These are phyloP conservation scores for Jordanella pulchra DNA, from an alignment of 2,797 vertebrate species.

Conservation along the genomic window DNA sequence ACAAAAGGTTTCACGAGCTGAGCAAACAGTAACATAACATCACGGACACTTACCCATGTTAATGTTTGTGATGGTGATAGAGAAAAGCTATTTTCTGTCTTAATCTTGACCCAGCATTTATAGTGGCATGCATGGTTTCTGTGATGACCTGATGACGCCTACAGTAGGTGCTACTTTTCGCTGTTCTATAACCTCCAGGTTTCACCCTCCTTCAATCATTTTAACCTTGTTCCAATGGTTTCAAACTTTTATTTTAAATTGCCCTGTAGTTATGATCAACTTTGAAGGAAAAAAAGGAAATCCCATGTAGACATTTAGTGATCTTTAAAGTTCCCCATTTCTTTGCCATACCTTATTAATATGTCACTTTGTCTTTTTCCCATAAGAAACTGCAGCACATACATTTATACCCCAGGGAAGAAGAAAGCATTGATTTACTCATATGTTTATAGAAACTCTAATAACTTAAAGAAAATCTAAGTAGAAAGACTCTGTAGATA, in stretches of 20 bases:
- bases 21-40: too few species aligned
- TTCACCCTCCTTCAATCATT: not conserved
- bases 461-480: too few species aligned
- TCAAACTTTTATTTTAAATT: not conserved
- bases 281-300: not conserved
- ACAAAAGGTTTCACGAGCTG: too few species aligned
- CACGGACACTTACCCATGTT: not conserved
- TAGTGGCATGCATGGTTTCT: not conserved
- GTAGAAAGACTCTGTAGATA: too few species aligned
- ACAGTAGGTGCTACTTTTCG: not conserved
- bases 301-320: not conserved
- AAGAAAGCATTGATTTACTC: not conserved
- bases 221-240: not conserved
- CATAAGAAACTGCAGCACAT: not conserved
- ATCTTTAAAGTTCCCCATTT: not conserved
- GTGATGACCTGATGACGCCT: not conserved
- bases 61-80: not conserved
- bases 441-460: not conserved
- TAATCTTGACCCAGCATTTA: not conserved
- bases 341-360: not conserved
- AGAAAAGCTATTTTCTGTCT: not conserved
- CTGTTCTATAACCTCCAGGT: not conserved
- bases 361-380: not conserved
- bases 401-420: not conserved
- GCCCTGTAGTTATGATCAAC: not conserved